Percentiles rank a stretch among this genome's conserved stretches.
Evolutionary conservation across 2,888 invertebrate species (phyloP).

Genomic region (Alsophila aescularia): DNA sequence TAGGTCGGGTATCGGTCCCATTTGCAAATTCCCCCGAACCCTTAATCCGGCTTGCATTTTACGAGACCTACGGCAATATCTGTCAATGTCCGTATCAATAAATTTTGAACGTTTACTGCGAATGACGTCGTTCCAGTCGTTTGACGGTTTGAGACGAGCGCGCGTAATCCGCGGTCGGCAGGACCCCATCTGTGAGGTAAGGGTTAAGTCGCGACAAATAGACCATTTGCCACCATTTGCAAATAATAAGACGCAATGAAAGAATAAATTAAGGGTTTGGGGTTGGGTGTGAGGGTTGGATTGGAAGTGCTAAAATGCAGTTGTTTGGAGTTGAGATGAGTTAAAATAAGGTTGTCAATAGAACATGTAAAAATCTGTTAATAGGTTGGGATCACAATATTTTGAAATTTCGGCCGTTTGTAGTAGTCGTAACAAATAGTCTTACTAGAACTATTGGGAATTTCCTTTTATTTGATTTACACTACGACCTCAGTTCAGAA

Average conservation of each 20-base stretch:
- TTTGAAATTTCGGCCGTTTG: too few relatives aligned
- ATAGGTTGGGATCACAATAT: too few relatives aligned
- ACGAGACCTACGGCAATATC: slow-evolving; percentile 79
- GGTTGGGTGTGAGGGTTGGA: slow-evolving; percentile 23
- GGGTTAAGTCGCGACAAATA: slow-evolving; percentile 84
- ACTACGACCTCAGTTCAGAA: too few relatives aligned
- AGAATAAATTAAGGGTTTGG: slow-evolving; percentile 79
- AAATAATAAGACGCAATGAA: slow-evolving; percentile 84
- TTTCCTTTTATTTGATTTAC: too few relatives aligned
- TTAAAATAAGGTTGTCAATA: not conserved
- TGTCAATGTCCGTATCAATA: slow-evolving; percentile 84
- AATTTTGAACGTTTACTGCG: slow-evolving; percentile 77
- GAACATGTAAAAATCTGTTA: not conserved
- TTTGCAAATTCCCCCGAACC: slow-evolving; percentile 77
- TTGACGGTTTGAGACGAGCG: slow-evolving; percentile 75
- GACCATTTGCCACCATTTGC: slow-evolving; percentile 84
- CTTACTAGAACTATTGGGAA: too few relatives aligned
- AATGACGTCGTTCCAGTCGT: slow-evolving; percentile 82
- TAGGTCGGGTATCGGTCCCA: slow-evolving; percentile 65
- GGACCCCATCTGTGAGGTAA: slow-evolving; percentile 80
- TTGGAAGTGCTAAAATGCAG: slow-evolving; percentile 35
- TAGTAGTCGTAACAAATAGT: too few relatives aligned
- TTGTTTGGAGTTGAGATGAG: slow-evolving; percentile 33
- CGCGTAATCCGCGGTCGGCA: slow-evolving; percentile 75
- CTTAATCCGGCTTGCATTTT: slow-evolving; percentile 82